Evolutionary conservation across 2,797 vertebrate species (phyloP).

Genomic region (Esox masquinongy): DNA sequence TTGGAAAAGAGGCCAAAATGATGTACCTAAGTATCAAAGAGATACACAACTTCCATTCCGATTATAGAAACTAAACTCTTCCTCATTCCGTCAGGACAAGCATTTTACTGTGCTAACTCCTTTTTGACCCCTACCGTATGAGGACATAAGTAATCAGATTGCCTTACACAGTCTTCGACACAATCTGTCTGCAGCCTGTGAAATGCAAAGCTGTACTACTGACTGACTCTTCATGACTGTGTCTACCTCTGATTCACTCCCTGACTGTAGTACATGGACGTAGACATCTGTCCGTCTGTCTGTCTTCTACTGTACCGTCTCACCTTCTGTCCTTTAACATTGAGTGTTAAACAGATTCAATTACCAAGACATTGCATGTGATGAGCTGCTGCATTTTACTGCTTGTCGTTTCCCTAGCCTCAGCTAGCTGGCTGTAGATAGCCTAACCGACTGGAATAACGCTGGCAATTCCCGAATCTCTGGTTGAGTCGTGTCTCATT

Average conservation of each 20-base stretch:
- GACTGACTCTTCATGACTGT: neutral
- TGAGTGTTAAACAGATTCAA: neutral
- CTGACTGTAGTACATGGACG: neutral
- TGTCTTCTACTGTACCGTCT: neutral
- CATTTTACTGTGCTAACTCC: no score
- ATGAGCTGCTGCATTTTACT: constrained; percentile 27
- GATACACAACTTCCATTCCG: no score
- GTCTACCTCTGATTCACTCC: neutral
- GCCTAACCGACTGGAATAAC: neutral
- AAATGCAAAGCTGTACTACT: neutral
- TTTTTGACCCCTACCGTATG: no score
- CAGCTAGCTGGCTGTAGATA: neutral
- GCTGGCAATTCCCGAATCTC: neutral
- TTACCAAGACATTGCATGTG: constrained; percentile 25
- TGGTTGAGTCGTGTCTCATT: neutral
- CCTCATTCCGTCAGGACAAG: no score
- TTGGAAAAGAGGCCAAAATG: no score
- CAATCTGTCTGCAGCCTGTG: neutral
- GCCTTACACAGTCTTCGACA: neutral
- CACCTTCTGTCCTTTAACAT: neutral
- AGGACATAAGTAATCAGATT: no score
- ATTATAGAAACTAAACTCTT: no score
- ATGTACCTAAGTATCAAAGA: no score
- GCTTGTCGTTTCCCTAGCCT: neutral
- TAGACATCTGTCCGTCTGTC: neutral